Conservation (phyloP, 1,140 invertebrate genomes). For the Bombyx mandarina region DNA sequence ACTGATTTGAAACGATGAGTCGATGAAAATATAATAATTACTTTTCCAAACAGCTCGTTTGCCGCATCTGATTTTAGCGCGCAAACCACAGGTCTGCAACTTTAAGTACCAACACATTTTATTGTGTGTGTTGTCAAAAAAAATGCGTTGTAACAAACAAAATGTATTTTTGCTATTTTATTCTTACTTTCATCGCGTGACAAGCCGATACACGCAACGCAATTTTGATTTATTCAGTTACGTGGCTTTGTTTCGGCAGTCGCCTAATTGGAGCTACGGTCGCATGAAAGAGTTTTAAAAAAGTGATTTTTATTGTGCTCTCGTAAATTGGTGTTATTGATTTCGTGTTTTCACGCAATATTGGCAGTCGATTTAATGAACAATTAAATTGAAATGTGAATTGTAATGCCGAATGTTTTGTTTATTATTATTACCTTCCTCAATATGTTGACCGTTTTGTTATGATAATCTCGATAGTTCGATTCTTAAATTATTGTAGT, state of each 20-base stretch:
- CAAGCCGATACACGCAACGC: slow-evolving; percentile 34
- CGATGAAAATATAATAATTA: too few species aligned
- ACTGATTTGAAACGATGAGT: too few species aligned
- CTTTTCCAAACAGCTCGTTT: slow-evolving; percentile 14
- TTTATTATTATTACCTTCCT: not conserved
- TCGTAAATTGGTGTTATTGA: slow-evolving; percentile 9
- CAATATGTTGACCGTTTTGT: too few species aligned
- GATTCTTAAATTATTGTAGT: too few species aligned
- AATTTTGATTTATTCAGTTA: slow-evolving; percentile 36
- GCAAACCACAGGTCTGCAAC: slow-evolving; percentile 24
- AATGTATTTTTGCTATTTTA: slow-evolving; percentile 10
- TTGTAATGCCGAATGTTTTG: not conserved
- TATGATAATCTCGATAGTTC: too few species aligned
- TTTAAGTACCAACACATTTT: slow-evolving; percentile 32
- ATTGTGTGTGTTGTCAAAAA: slow-evolving; percentile 4
- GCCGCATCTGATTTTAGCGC: slow-evolving; percentile 14
- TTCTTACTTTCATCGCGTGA: slow-evolving; percentile 42
- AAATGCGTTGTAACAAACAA: slow-evolving; percentile 20
- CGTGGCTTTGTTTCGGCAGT: slow-evolving; percentile 14
- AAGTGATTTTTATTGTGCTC: slow-evolving; percentile 6
- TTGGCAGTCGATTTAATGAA: not conserved
- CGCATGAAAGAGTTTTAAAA: slow-evolving; percentile 14
- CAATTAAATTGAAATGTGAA: not conserved
- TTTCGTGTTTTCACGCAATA: slow-evolving; percentile 1
- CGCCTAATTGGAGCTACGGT: slow-evolving; percentile 19